Percentiles rank a stretch among this genome's conserved stretches.
These are phyloP conservation scores for Antedon mediterranea DNA, from an alignment of 53 echinoderm and acorn worm genomes.

Conservation along the genomic window DNA sequence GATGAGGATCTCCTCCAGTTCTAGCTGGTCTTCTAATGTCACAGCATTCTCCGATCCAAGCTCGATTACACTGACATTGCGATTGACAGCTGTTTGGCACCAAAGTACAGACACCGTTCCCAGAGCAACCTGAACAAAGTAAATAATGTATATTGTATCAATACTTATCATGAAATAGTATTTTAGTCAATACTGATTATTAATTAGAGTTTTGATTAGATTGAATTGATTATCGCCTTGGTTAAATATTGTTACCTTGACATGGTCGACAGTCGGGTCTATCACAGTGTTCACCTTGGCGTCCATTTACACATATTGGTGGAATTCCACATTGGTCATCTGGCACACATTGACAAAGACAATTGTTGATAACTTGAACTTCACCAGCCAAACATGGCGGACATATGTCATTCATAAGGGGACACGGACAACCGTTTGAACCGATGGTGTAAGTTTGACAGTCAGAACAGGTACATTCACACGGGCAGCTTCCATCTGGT, in stretches of 20 bases:
- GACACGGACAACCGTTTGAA: too few species aligned
- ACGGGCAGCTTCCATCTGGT: constrained; percentile 1
- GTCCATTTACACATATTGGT: background rate
- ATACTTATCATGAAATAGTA: too few species aligned
- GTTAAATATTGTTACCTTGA: background rate
- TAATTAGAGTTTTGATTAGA: too few species aligned
- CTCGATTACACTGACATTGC: constrained; percentile 1
- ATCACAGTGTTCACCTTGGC: constrained; percentile 4
- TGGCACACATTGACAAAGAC: too few species aligned
- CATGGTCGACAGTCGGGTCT: constrained; percentile 4
- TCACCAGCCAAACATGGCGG: too few species aligned
- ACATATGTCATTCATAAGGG: too few species aligned
- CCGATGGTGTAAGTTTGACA: background rate
- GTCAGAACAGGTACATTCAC: background rate
- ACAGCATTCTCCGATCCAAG: constrained; percentile 4
- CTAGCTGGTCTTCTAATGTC: background rate
- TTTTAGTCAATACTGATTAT: too few species aligned
- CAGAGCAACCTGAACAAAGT: too few species aligned
- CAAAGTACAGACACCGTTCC: background rate
- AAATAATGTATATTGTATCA: too few species aligned
- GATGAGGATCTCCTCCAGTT: constrained; percentile 3
- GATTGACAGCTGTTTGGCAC: background rate
- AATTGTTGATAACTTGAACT: too few species aligned
- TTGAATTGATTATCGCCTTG: too few species aligned
- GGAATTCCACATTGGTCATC: too few species aligned